Evolutionary conservation across 2,113 vertebrate genomes (phyloP), one percentile per base, ranked within the genome.

Genomic region (Cnemophilus loriae): DNA sequence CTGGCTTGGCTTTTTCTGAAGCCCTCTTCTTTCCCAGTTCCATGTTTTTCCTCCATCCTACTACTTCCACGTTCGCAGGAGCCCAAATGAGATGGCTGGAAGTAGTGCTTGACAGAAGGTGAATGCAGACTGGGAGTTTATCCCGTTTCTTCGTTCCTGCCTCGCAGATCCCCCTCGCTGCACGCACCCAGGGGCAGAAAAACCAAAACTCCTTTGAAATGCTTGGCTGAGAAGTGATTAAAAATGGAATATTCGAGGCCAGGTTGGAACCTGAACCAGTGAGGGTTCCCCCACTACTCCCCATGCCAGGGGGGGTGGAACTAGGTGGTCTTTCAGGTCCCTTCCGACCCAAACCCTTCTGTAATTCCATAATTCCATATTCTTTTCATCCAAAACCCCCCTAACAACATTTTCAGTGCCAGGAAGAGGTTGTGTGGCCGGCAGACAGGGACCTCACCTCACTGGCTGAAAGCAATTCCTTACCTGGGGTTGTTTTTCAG

Each of bases 1-100:
- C 41, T 6, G 2, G 10, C 78, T 90, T 53, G 70, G 69, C 49
- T 91, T 93, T 87, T 93, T 41, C 87, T 76, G 50, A 96, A 70
- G 70, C 28, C 19, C 11, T 77, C 42, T 70, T 65, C 81, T 87
- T 19, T 26, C 77, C 65, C 24, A 20, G 1, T 12, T 28, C 35
- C 33, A 16, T 52, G 76, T 33, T 84, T 83, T 83, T 16, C 57
- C 57, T 89, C 61, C 61, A 60, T 33, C 69, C 77, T 91, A 55
- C 61, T 61, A 79, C 75, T 89, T 82, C 67, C 57, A 60, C 53
- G 3, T 79, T 64, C 14, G 7, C 53, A 82, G 70, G 53, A 57
- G 46, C 9, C 86, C 49, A 79, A 79, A 87, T 53, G 70, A 50
- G 47, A 60, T 1, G 30, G 63, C 33, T 69, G 22, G 49, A 82